Base-by-base conservation (phyloP, 2,113 vertebrate species). In the Neopipo cinnamomea region DNA sequence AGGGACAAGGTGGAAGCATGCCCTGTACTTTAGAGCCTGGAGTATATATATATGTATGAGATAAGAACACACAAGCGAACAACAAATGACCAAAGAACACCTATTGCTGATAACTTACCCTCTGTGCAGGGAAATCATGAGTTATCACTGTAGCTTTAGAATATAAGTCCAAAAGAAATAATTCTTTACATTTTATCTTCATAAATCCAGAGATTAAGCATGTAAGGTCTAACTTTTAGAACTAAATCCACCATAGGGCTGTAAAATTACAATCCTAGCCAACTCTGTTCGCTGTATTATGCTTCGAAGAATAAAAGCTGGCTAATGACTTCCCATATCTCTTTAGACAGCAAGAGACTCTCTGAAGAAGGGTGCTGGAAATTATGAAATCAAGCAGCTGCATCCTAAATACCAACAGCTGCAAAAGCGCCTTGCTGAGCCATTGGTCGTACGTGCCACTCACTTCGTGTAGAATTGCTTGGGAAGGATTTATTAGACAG, bases 401-500 rank as follows among this genome's bases (percentile, higher is more conserved):
- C 85, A 56, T 86, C 21, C 70, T 95, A 84, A 96, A 94, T 81
- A 39, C n/a, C 56, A 88, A 77, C 96, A 96, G 96, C 92, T 96
- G 96, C 92, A 91, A 61, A 81, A 93, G 35, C 2, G 50, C 47
- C 75, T 88, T 81, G 59, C 65, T 6, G 44, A 93, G 82, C 71
- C 41, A 27, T 50, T 53, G 39, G 67, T 63, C 61, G 12, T 33
- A 72, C 0, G 1, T 81, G 79, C 52, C 41, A 68, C 52, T 92
- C 67, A 59, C 39, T 95, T 90, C 62, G 58, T 59, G 72, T 12
- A n/a, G 59, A 88, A 71, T 52, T 89, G 71, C 22, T 94, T 74
- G 52, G 56, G 44, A 86, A 90, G 55, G 42, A 72, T 95, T 81
- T 65, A 20, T 61, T 94, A 91, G 82, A 80, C 61, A 93, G 62